phyloP scores from a whole-genome alignment of 37 sponge, comb jelly and placozoan genomes.

The Geodia barretti region DNA sequence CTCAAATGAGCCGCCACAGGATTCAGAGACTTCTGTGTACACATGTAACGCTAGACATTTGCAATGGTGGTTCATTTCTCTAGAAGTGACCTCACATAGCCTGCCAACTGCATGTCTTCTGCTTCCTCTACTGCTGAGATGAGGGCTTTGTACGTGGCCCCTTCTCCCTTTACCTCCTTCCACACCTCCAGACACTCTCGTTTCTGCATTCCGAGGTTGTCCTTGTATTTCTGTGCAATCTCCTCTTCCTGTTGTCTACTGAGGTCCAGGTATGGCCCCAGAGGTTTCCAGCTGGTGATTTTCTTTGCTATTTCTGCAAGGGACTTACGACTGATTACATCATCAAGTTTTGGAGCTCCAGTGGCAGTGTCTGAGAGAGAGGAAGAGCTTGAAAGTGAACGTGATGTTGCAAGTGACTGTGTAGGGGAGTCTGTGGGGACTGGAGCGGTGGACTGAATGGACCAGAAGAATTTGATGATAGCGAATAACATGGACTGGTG shows the following conservation, averaged over 20 bases:
- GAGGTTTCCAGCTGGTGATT: not conserved
- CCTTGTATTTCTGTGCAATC: not conserved
- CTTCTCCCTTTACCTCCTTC: not conserved
- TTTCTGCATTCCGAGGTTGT: not conserved
- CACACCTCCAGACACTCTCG: not conserved
- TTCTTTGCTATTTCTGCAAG: not conserved
- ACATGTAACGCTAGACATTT: no score
- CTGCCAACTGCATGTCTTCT: not conserved
- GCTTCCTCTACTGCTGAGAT: not conserved
- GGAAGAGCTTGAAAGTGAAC: not conserved
- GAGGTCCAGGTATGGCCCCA: not conserved
- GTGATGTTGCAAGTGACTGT: no score
- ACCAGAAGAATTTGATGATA: no score
- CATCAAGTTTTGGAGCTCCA: not conserved
- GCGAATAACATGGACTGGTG: no score
- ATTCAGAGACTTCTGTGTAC: no score
- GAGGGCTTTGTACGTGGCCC: not conserved
- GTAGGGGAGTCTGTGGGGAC: no score
- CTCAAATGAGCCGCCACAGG: no score
- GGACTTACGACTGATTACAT: not conserved
- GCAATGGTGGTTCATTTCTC: no score
- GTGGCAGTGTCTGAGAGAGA: not conserved
- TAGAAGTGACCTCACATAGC: not conserved
- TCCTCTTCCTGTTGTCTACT: not conserved
- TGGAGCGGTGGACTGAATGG: no score